Evolutionary conservation across 1,140 invertebrate species (phyloP).

Genomic region (Harlomillsia oculata): DNA sequence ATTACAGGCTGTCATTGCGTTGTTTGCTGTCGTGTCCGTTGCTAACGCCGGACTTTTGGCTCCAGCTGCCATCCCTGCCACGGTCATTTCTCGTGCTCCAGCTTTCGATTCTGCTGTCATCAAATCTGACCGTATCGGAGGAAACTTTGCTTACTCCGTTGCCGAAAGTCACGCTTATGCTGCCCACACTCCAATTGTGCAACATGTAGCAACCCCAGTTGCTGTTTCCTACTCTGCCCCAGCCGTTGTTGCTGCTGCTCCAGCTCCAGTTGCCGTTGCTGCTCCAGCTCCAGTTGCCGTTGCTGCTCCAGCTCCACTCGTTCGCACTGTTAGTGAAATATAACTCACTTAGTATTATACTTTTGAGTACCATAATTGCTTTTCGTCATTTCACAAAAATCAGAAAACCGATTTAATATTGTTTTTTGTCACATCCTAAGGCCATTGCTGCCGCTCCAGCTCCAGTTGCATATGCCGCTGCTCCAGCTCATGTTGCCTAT

Average conservation of each 20-base stretch:
- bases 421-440: background rate
- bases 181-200: conserved; percentile 42
- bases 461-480: conserved; percentile 1
- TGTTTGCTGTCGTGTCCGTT: conserved; percentile 27
- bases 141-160: conserved; percentile 49
- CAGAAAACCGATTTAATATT: background rate
- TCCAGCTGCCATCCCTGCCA: conserved; percentile 26
- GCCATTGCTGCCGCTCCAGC: background rate
- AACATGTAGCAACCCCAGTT: conserved; percentile 38
- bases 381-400: background rate
- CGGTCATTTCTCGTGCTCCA: conserved; percentile 43
- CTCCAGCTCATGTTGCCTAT: background rate
- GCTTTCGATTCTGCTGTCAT: conserved; percentile 45
- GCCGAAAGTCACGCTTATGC: conserved; percentile 47
- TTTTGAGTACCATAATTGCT: background rate
- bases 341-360: conserved; percentile 13
- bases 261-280: background rate
- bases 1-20: too few species aligned
- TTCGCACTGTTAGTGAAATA: background rate
- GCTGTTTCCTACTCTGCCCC: conserved; percentile 38
- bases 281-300: conserved; percentile 4
- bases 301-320: background rate
- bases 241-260: conserved; percentile 5
- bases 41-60: conserved; percentile 32
- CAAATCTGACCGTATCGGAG: conserved; percentile 45